A percentile compares a stretch with the other conserved stretches of the same genome.
phyloP scores from a whole-genome alignment of 2,797 vertebrate genomes.

The Anguilla pacifica region DNA sequence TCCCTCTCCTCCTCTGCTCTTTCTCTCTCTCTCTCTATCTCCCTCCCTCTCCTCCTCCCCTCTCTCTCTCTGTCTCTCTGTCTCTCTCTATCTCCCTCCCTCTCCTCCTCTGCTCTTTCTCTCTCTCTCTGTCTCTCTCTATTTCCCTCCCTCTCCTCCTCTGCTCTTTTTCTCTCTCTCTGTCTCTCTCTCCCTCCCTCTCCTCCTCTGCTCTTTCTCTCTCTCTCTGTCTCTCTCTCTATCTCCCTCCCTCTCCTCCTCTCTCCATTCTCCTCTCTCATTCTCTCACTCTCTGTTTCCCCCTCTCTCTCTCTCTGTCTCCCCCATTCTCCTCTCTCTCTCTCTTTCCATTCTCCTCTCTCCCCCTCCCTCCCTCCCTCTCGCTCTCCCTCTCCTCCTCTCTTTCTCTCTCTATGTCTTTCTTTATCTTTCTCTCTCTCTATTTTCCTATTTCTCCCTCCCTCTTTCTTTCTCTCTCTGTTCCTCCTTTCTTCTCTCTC shows the following conservation, averaged over 20 bases:
- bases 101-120: too few relatives aligned
- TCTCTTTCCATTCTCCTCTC: too few relatives aligned
- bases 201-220: not conserved
- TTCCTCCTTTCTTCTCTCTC: too few relatives aligned
- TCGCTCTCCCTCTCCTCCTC: not conserved
- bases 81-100: too few relatives aligned
- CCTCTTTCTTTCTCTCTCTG: not conserved
- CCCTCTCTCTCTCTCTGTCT: too few relatives aligned
- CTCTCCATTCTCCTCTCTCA: not conserved
- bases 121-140: too few relatives aligned
- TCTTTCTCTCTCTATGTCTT: not conserved
- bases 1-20: not conserved
- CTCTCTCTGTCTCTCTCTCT: not conserved
- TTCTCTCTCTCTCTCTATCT: not conserved
- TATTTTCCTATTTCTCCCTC: too few relatives aligned
- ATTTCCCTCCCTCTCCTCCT: too few relatives aligned
- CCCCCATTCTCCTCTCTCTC: too few relatives aligned
- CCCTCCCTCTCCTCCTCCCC: not conserved
- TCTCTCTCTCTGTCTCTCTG: not conserved
- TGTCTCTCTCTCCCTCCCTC: not conserved
- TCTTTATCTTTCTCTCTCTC: too few relatives aligned
- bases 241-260: not conserved
- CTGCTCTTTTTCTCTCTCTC: too few relatives aligned
- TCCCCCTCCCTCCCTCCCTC: too few relatives aligned
- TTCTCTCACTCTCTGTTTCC: not conserved